A percentile compares a stretch with the other conserved stretches of the same genome.
Evolutionary conservation across 2,888 invertebrate genomes (phyloP).

Genomic region (Mesochorus sp.): DNA sequence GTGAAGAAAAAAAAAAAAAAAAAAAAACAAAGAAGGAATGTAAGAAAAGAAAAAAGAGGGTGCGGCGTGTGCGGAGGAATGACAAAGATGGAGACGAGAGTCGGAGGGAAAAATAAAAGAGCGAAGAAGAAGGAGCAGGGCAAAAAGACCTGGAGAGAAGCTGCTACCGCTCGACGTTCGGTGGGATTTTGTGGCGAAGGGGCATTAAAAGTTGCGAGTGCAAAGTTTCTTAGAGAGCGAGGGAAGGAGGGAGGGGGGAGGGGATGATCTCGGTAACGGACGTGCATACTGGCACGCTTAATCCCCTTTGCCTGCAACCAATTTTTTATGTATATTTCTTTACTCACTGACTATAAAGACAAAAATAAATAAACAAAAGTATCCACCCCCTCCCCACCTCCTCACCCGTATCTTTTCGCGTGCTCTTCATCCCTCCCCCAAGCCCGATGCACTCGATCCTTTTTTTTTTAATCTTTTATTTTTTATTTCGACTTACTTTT

Average conservation of each 20-base stretch:
- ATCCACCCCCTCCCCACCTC: no score
- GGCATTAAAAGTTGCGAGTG: slow-evolving; percentile 81
- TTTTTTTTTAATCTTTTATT: slow-evolving; percentile 44
- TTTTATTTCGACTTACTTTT: background rate
- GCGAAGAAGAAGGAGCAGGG: slow-evolving; percentile 10
- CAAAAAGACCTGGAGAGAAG: background rate
- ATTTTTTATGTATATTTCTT: slow-evolving; percentile 71
- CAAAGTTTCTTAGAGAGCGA: slow-evolving; percentile 76
- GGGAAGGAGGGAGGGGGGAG: background rate
- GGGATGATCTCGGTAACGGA: slow-evolving; percentile 77
- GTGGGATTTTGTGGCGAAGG: slow-evolving; percentile 73
- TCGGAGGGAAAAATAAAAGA: slow-evolving; percentile 22
- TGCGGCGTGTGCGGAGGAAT: background rate
- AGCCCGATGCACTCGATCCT: slow-evolving; percentile 24
- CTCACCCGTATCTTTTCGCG: slow-evolving; percentile 33
- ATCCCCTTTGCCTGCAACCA: slow-evolving; percentile 79
- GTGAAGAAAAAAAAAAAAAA: slow-evolving; percentile 16
- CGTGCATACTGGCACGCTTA: slow-evolving; percentile 77
- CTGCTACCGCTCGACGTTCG: slow-evolving; percentile 29
- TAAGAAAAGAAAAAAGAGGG: background rate
- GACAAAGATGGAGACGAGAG: slow-evolving; percentile 15
- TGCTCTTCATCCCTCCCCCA: slow-evolving; percentile 30
- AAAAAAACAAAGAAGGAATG: background rate
- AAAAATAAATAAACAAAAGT: background rate
- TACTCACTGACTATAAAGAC: slow-evolving; percentile 20